Base-by-base conservation (phyloP, 2,113 vertebrate genomes). In the Athene noctua region DNA sequence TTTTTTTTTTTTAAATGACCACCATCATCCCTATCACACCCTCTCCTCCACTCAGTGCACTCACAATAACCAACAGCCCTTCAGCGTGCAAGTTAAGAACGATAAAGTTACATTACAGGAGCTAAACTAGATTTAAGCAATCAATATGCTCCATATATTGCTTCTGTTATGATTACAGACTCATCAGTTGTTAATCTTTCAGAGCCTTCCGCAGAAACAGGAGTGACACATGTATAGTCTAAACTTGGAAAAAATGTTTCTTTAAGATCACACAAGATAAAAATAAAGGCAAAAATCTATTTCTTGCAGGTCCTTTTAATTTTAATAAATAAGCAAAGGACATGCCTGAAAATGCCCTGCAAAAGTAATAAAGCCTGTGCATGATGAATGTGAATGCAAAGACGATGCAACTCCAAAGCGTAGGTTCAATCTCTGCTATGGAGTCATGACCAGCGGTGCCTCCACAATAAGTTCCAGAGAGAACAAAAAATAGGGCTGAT, bases 401-500 rank as follows among this genome's bases (percentile, higher is more conserved):
- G 44, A 17, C 5, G 59, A 11, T 8, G 23, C 49, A 82, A 52
- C 25, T 21, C 62, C 21, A 44, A 42, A 75, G 66, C 57, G 15
- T 0, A 22, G 32, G 52, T 42, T 61, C 58, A 9, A 15, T 4
- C 54, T 47, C 32, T 42, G 51, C 80, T 7, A 6, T 0, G 0
- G 38, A 83, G 40, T 25, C 34, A 20, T 0, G 10, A 51, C 42
- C 59, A 57, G n/a, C 1, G 7, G 23, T 25, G 26, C 14, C 55
- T 36, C 42, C 46, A 27, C 26, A 36, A 32, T 4, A 49, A 38
- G 15, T 3, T 74, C 51, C 23, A 36, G 9, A 54, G 65, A 11
- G 26, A 67, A 59, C 13, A 67, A 80, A 54, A 49, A 67, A 16
- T 1, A 70, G 51, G 44, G 44, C 52, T 46, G 42, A 66, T 17